Base-by-base conservation (phyloP, 2,888 invertebrate genomes). In the Cyrtodaria siliqua region DNA sequence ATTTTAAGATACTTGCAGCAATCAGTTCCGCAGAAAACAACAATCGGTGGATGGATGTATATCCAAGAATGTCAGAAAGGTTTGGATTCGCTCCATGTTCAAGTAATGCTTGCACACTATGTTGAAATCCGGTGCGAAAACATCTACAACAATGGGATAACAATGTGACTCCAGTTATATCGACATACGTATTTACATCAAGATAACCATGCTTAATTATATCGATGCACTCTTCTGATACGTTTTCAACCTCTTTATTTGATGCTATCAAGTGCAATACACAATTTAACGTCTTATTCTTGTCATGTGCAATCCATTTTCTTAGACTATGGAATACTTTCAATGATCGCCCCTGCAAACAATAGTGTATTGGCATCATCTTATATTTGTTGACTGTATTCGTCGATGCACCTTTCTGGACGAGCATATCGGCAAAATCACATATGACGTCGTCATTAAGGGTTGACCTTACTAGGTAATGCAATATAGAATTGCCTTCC, bases 71-170 rank as follows among this genome's bases (percentile, higher is more conserved):
- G 24, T 50, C 49, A 2, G 20, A 20, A 2, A 33, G 33, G n/a
- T 62, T 62, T 49, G 62, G 62, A 20, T 62, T n/a, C 9, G 50
- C 50, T 1, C 62, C 62, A 1, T 12, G 6, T 6, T 38, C 16
- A 8, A 62, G 29, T 20, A 62, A 14, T 14, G 12, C 12, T 33
- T 33, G 6, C 4, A 1, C 0, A 24, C 3, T 3, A 49, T 33
- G 2, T 33, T n/a, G n/a, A n/a, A 50, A 14, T 18, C n/a, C 24
- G 18, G 3, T n/a, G n/a, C 1, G 2, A 33, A 20, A 6, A 16
- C 50, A 8, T n/a, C n/a, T n/a, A 38, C 50, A 33, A 14, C 44
- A 29, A 9, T 27, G 12, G 49, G 62, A 18, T 2, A 62, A 20
- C n/a, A 62, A 33, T 18, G 62, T 50, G 9, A 33, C n/a, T 1